A percentile compares a stretch with the other conserved stretches of the same genome.
Conservation (phyloP, 1,140 invertebrate genomes). For the Ctenoplectra terminalis region DNA sequence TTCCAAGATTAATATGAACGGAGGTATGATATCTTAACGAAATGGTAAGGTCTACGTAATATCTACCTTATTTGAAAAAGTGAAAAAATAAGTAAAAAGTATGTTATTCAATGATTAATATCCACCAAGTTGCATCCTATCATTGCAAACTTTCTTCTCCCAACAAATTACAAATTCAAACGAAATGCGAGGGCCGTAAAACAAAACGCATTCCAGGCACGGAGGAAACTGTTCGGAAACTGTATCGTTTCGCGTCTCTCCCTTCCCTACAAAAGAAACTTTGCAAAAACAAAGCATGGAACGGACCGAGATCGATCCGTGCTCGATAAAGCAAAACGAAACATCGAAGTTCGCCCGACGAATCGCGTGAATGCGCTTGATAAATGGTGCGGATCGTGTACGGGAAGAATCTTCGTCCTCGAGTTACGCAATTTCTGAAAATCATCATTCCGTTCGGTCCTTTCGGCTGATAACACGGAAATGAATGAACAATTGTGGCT, state of each 20-base stretch:
- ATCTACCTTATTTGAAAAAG: too few relatives aligned
- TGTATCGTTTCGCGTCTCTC: not conserved
- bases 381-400: slow-evolving; percentile 19
- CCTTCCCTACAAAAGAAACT: not conserved
- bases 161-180: not conserved
- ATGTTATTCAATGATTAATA: too few relatives aligned
- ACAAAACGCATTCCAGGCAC: not conserved
- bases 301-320: slow-evolving; percentile 1
- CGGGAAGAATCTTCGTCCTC: slow-evolving; percentile 1
- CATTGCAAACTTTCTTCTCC: too few relatives aligned
- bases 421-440: slow-evolving; percentile 56
- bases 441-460: slow-evolving; percentile 31
- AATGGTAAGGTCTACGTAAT: too few relatives aligned
- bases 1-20: too few relatives aligned
- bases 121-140: too few relatives aligned
- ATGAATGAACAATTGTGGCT: not conserved
- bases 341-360: not conserved
- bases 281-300: not conserved
- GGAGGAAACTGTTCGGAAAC: not conserved
- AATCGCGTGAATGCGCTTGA: slow-evolving; percentile 33
- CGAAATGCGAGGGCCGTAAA: not conserved
- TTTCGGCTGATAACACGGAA: slow-evolving; percentile 9
- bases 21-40: too few relatives aligned
- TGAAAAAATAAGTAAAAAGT: too few relatives aligned
- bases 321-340: slow-evolving; percentile 36